Conservation (phyloP, 2,888 invertebrate genomes). For the Brenthis ino region DNA sequence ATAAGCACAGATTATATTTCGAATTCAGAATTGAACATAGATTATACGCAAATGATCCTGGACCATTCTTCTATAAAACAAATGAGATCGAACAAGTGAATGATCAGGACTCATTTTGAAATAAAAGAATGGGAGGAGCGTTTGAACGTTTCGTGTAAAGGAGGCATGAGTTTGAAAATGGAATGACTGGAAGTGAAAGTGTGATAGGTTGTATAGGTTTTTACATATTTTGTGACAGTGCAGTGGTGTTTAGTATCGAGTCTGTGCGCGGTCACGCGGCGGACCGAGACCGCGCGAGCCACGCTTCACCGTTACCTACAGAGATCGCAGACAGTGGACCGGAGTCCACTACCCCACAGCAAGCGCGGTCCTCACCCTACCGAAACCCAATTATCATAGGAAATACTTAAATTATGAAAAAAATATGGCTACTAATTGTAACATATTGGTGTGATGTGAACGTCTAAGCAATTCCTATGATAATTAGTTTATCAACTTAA, state of each 20-base stretch:
- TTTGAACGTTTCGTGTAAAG: conserved; percentile 6
- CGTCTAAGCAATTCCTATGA: neutral
- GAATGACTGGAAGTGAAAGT: conserved; percentile 1
- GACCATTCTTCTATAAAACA: conserved; percentile 10
- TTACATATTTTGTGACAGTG: conserved; percentile 28
- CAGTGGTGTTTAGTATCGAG: conserved; percentile 45
- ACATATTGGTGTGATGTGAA: neutral
- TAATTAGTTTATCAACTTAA: conserved; percentile 16
- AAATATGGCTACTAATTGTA: no score
- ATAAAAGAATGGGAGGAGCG: conserved; percentile 17
- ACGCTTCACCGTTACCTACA: conserved; percentile 66
- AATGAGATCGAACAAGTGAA: neutral
- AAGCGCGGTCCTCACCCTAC: conserved; percentile 54
- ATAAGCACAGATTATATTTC: conserved; percentile 12
- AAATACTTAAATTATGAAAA: neutral
- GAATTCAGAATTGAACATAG: neutral
- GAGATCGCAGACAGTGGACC: conserved; percentile 77
- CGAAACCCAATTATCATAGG: conserved; percentile 22
- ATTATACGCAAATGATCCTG: neutral
- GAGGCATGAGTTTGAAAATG: neutral
- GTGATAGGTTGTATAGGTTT: conserved; percentile 6
- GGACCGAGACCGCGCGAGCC: conserved; percentile 59
- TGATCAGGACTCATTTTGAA: neutral
- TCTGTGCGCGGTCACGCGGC: conserved; percentile 49
- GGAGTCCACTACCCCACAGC: conserved; percentile 66